A percentile compares a stretch with the other conserved stretches of the same genome.
Evolutionary conservation across 1,140 invertebrate species (phyloP).

Genomic region (Tetraneura akinire): DNA sequence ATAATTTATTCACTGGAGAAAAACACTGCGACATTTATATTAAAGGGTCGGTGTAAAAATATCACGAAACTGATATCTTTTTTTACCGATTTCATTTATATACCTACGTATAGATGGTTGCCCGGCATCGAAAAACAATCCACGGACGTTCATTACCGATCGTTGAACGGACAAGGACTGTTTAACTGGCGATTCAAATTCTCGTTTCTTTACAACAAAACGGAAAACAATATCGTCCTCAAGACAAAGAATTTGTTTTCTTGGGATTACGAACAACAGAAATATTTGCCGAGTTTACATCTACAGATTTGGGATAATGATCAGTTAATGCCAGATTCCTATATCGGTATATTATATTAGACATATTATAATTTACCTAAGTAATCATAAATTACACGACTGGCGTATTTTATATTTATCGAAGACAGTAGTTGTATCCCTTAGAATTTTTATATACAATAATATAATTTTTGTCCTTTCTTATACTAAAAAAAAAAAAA

Average conservation of each 20-base stretch:
- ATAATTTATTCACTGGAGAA: conserved; percentile 67
- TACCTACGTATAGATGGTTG: conserved; percentile 74
- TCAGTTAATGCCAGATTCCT: conserved; percentile 75
- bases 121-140: conserved; percentile 71
- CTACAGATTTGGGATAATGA: conserved; percentile 71
- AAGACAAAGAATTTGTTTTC: conserved; percentile 56
- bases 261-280: conserved; percentile 55
- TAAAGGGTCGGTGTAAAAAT: conserved; percentile 2
- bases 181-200: conserved; percentile 93
- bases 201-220: conserved; percentile 74
- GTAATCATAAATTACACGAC: too few species aligned
- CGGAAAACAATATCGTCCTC: conserved; percentile 72
- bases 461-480: too few species aligned
- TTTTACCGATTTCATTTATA: too few species aligned
- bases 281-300: conserved; percentile 62
- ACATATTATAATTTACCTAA: background rate
- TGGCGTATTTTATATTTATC: too few species aligned
- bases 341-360: conserved; percentile 65
- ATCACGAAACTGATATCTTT: too few species aligned
- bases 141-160: conserved; percentile 82
- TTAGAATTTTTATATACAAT: too few species aligned
- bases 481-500: too few species aligned
- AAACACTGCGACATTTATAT: conserved; percentile 74
- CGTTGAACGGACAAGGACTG: conserved; percentile 76
- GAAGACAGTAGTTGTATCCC: too few species aligned